Evolutionary conservation across 2,113 vertebrate genomes (phyloP).

Genomic region (Dascyllus trimaculatus): DNA sequence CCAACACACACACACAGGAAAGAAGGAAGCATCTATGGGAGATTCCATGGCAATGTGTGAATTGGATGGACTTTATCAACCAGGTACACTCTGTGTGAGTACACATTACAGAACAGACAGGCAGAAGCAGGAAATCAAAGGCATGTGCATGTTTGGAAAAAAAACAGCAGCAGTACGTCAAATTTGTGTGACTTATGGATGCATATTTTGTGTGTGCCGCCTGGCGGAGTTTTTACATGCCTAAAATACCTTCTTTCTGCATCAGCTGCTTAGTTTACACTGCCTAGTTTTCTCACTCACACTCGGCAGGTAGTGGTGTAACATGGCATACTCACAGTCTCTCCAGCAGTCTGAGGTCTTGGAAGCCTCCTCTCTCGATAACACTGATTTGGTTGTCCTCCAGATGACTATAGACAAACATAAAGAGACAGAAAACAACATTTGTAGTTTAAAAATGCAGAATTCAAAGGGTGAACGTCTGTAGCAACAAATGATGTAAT

Average conservation of each 20-base stretch:
- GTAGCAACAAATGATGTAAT: too few relatives aligned
- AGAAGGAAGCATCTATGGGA: conserved; percentile 37
- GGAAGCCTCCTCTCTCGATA: conserved; percentile 97
- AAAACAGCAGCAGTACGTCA: neutral
- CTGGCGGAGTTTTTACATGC: neutral
- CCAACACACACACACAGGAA: conserved; percentile 3
- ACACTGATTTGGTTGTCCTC: conserved; percentile 98
- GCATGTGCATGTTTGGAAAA: conserved; percentile 16
- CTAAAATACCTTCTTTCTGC: neutral
- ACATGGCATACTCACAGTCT: conserved; percentile 90
- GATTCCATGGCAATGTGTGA: conserved; percentile 75
- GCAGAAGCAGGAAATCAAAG: neutral
- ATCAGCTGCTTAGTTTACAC: neutral
- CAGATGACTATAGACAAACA: conserved; percentile 88
- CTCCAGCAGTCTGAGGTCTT: conserved; percentile 96
- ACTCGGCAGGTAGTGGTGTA: neutral
- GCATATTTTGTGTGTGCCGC: neutral
- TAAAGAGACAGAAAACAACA: neutral
- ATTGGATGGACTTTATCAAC: conserved; percentile 46
- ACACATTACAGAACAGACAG: conserved; percentile 14
- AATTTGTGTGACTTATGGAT: neutral
- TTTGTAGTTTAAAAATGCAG: neutral
- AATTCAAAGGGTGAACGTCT: conserved; percentile 2
- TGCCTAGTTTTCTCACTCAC: neutral
- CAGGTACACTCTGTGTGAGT: conserved; percentile 27